These are phyloP conservation scores for Pollenia griseotomentosa DNA, from an alignment of 2,888 invertebrate species.

Conservation along the genomic window DNA sequence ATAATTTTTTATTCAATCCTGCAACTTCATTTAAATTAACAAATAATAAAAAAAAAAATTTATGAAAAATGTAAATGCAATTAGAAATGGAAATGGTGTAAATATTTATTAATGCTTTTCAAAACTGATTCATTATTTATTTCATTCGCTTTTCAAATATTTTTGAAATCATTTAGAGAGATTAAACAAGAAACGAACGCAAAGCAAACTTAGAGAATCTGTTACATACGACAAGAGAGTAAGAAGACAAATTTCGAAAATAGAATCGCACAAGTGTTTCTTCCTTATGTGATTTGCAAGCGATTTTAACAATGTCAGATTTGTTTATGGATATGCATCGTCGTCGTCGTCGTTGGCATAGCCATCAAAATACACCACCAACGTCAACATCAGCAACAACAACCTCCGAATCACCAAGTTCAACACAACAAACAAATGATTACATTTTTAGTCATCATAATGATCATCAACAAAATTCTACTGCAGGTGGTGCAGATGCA, in stretches of 20 bases:
- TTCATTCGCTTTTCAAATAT: background rate
- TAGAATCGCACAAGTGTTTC: constrained; percentile 70
- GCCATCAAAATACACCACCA: constrained; percentile 45
- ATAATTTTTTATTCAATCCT: background rate
- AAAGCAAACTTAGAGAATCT: constrained; percentile 15
- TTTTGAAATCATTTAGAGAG: constrained; percentile 12
- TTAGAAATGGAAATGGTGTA: constrained; percentile 51
- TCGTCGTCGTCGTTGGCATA: constrained; percentile 62
- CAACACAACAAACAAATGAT: constrained; percentile 39
- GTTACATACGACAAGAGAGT: background rate
- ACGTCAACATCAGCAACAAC: constrained; percentile 54
- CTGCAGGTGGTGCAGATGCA: constrained; percentile 39
- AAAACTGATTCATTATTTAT: constrained; percentile 58
- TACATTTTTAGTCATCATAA: constrained; percentile 53
- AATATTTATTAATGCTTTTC: constrained; percentile 20
- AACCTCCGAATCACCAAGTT: constrained; percentile 62
- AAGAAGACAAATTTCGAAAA: constrained; percentile 35
- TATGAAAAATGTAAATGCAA: constrained; percentile 11
- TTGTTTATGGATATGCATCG: constrained; percentile 76
- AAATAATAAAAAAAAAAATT: background rate
- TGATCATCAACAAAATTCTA: constrained; percentile 48
- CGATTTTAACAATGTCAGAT: constrained; percentile 77
- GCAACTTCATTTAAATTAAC: background rate
- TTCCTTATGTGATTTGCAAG: constrained; percentile 59
- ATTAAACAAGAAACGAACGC: constrained; percentile 1